Evolutionary conservation across 1,140 invertebrate species (phyloP).

Genomic region (Drosophila malerkotliana): DNA sequence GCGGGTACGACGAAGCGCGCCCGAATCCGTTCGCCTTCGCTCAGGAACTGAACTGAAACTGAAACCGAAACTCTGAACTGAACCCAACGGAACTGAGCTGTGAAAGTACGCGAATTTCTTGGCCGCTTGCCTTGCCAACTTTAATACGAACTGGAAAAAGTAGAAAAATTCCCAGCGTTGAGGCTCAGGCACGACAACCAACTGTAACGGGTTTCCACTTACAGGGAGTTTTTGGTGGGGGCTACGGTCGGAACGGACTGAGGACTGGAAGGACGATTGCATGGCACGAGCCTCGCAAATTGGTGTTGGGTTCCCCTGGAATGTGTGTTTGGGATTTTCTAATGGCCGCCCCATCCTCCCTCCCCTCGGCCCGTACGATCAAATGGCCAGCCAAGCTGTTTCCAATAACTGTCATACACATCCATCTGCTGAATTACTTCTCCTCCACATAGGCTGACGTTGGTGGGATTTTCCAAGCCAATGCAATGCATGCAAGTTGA

Average conservation of each 20-base stretch:
- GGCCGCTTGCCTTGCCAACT: conserved; percentile 69
- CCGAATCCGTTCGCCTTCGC: conserved; percentile 79
- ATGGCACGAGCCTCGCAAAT: conserved; percentile 55
- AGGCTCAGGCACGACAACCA: conserved; percentile 65
- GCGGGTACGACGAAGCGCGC: conserved; percentile 63
- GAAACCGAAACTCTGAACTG: conserved; percentile 34
- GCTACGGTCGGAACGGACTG: conserved; percentile 30
- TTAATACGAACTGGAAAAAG: conserved; percentile 48
- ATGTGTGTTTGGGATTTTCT: conserved; percentile 56
- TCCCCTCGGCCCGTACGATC: conserved; percentile 4
- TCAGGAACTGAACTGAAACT: conserved; percentile 61
- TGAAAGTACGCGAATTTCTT: conserved; percentile 78
- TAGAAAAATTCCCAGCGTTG: conserved; percentile 36
- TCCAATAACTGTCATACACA: conserved; percentile 9
- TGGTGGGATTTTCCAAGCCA: conserved; percentile 39
- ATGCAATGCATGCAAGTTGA: conserved; percentile 61
- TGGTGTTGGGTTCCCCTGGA: conserved; percentile 75
- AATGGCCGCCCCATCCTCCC: conserved; percentile 1
- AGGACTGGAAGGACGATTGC: conserved; percentile 48
- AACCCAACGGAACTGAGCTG: conserved; percentile 40
- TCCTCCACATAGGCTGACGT: conserved; percentile 12
- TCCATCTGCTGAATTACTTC: conserved; percentile 8
- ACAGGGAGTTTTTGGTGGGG: conserved; percentile 55
- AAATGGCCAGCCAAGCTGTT: conserved; percentile 10
- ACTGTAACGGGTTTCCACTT: conserved; percentile 80